Evolutionary conservation across 2,888 invertebrate genomes (phyloP).

Genomic region (Cepaea hortensis): DNA sequence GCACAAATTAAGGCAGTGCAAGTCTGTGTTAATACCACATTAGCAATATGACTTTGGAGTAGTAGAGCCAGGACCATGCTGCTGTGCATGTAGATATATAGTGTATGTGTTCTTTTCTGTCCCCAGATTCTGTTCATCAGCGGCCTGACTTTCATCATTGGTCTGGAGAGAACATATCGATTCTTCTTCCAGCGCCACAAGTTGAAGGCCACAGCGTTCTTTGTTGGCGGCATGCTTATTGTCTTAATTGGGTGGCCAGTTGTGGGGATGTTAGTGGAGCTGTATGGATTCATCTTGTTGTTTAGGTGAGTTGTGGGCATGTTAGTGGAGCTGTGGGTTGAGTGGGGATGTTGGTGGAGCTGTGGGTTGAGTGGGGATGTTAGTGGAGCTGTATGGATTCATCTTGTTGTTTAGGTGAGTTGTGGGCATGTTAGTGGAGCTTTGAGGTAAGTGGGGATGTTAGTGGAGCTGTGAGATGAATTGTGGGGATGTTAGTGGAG

Average conservation of each 20-base stretch:
- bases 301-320: slow-evolving; percentile 78
- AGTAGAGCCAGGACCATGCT: too few relatives aligned
- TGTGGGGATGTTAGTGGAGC: slow-evolving; percentile 95
- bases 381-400: background rate
- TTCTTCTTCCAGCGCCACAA: slow-evolving; percentile 99
- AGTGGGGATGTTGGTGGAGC: background rate
- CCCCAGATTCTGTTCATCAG: slow-evolving; percentile 93
- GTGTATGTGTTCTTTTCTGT: background rate
- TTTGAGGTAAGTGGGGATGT: slow-evolving; percentile 69
- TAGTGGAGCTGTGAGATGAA: slow-evolving; percentile 80
- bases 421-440: too few relatives aligned
- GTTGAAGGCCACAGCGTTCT: slow-evolving; percentile 90
- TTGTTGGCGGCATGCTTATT: slow-evolving; percentile 93
- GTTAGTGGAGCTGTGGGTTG: slow-evolving; percentile 81
- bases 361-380: background rate
- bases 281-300: slow-evolving; percentile 91
- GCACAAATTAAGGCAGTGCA: too few relatives aligned
- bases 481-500: background rate
- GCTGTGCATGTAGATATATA: too few relatives aligned
- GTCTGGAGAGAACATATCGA: slow-evolving; percentile 93
- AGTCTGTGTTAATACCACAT: too few relatives aligned
- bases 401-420: slow-evolving; percentile 81
- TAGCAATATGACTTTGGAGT: too few relatives aligned
- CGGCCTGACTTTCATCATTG: slow-evolving; percentile 96
- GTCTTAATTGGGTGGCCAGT: slow-evolving; percentile 97